Base-by-base conservation (phyloP, 2,113 vertebrate species). In the Egretta garzetta region DNA sequence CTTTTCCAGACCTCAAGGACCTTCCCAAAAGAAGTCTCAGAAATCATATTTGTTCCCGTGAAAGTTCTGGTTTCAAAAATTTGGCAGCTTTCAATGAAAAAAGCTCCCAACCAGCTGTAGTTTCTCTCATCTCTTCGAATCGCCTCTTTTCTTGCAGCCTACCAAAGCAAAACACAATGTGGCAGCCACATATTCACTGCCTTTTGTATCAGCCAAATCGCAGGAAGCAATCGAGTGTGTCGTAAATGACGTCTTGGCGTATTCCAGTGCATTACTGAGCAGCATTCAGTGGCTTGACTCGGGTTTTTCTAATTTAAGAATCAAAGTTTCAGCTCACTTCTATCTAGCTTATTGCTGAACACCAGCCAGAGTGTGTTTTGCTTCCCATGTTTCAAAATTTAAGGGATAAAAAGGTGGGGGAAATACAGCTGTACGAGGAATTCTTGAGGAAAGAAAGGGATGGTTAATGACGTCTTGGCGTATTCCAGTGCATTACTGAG, bases 261-360 rank as follows among this genome's bases (percentile, higher is more conserved):
- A 47, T 84, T 95, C 83, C 77, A 77, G 59, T 55, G 41, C 47
- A 24, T 59, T 74, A 60, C 76, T 91, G 86, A 81, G 52, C 73
- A 1, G 3, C 39, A 19, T 75, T 91, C 73, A 72, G 80, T 53
- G 12, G 28, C 70, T 64, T 76, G 58, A 86, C 58, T 83, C 71
- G 41, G 14, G 9, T 68, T 96, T 92, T 94, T 87, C 89, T 90
- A 74, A 90, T 89, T 89, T 72, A 84, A 96, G 77, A 81, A 91
- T 68, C 73, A 88, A 67, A 93, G 41, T 55, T 72, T 87, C 60
- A 85, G 26, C 70, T 87, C 22, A 5, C 27, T 93, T 14, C 64
- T 91, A 2, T 64, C 73, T 79, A 32, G 28, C 56, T 84, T 81
- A 67, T 52, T 71, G 60, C 68, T 79, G 76, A 91, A 37, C 75